Base-by-base conservation (phyloP, 2,797 vertebrate genomes). In the Cirrhinus mrigala region DNA sequence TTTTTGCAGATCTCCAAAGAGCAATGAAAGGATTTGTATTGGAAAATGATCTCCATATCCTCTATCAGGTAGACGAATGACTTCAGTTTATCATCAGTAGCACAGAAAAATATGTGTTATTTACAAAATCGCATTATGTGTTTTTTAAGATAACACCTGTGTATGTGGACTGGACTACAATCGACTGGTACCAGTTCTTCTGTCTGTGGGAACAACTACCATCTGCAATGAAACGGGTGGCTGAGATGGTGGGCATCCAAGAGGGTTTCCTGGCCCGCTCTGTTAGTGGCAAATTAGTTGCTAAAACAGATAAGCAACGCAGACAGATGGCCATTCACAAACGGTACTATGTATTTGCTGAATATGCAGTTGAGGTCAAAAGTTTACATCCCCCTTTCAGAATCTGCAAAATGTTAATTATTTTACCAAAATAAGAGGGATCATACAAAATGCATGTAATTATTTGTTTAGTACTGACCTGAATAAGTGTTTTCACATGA, bases 21-120 rank as follows among this genome's bases (percentile, higher is more conserved):
- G 98, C 98, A 79, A 99, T 99, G 98, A 99, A 99, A 90, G 96
- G 97, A 78, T 99, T 99, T 92, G 98, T 99, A 73, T 92, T 99
- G 89, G 98, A 99, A 93, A 99, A 97, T 70, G 97, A 99, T 91
- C 92, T 99, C 83, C 98, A 99, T 91, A 96, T 97, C 84, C 95
- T 99, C n/a, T 99, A 98, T 93, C 93, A 98, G 96, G 98, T 96
- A 93, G 20, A 24, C 44, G 54, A 73, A 54, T 3, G 64, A 37
- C 0, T 33, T 86, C 50, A 54, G 37, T 15, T 37, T 14, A 58
- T 37, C 27, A 58, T 46, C 22, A 11, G 50, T 54, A 56, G 9
- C 8, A 60, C 22, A 2, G n/a, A 12, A 62, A 62, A 29, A 33
- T 18, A 40, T 75, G 4, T 4, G 24, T 70, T 60, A 18, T 60